These are phyloP conservation scores for Labeo catla DNA, from an alignment of 2,113 vertebrate genomes.

Conservation along the genomic window DNA sequence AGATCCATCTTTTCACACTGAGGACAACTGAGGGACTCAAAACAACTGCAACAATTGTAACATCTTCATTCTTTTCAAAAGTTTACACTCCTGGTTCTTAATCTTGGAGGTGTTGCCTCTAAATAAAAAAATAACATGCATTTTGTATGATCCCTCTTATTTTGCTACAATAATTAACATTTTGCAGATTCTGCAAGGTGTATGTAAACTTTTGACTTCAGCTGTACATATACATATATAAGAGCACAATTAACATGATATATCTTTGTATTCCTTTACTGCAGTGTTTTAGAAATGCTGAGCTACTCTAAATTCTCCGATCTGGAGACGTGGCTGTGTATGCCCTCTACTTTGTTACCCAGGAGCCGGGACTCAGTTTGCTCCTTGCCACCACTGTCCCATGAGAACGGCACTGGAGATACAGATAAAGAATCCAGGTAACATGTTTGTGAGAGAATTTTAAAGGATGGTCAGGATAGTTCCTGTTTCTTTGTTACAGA, in stretches of 20 bases:
- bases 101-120: too few species aligned
- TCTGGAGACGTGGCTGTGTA: conserved; percentile 82
- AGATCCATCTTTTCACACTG: too few species aligned
- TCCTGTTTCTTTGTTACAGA: conserved; percentile 28
- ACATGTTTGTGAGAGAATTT: background rate
- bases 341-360: conserved; percentile 76
- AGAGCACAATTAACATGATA: background rate
- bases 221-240: too few species aligned
- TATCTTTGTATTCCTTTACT: background rate
- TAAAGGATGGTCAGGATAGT: background rate
- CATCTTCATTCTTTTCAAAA: too few species aligned
- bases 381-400: conserved; percentile 61
- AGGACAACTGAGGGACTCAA: too few species aligned
- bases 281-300: conserved; percentile 81
- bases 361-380: conserved; percentile 60
- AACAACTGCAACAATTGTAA: too few species aligned
- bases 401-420: conserved; percentile 66
- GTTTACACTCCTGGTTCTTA: too few species aligned
- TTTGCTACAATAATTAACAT: too few species aligned
- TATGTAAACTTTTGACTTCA: too few species aligned
- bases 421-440: conserved; percentile 55
- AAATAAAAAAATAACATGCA: too few species aligned
- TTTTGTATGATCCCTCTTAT: too few species aligned
- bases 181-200: too few species aligned
- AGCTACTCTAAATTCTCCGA: conserved; percentile 79